phyloP scores from a whole-genome alignment of 1,140 invertebrate species.

The Macrobrachium rosenbergii region DNA sequence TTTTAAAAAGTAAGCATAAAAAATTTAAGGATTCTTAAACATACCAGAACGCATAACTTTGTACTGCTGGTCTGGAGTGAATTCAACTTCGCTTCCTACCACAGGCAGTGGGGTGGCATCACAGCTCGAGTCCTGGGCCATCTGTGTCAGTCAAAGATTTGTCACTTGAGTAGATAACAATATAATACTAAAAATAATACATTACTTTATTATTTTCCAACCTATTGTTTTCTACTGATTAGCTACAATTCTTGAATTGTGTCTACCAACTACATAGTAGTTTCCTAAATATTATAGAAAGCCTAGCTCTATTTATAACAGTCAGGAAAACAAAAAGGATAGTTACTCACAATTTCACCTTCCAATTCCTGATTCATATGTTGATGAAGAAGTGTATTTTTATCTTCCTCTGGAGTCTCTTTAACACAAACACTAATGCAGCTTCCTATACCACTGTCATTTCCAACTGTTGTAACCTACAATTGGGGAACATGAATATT shows the following conservation, averaged over 20 bases:
- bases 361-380: conserved; percentile 55
- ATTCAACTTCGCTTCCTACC: conserved; percentile 50
- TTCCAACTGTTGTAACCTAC: not conserved
- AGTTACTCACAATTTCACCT: conserved; percentile 46
- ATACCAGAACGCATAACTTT: conserved; percentile 52
- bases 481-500: no score
- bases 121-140: conserved; percentile 48
- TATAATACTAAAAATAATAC: not conserved
- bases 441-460: conserved; percentile 3
- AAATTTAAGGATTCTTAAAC: not conserved
- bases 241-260: no score
- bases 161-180: not conserved
- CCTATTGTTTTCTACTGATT: not conserved
- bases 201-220: not conserved
- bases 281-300: not conserved
- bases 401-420: conserved; percentile 32
- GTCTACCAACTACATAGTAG: no score
- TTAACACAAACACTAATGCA: not conserved
- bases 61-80: conserved; percentile 54
- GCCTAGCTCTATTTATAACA: not conserved
- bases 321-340: not conserved
- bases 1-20: not conserved
- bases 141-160: conserved; percentile 12
- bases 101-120: conserved; percentile 47
- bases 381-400: conserved; percentile 38